Conservation (phyloP, 1,140 invertebrate genomes). For the Carcinoscorpius rotundicauda region DNA sequence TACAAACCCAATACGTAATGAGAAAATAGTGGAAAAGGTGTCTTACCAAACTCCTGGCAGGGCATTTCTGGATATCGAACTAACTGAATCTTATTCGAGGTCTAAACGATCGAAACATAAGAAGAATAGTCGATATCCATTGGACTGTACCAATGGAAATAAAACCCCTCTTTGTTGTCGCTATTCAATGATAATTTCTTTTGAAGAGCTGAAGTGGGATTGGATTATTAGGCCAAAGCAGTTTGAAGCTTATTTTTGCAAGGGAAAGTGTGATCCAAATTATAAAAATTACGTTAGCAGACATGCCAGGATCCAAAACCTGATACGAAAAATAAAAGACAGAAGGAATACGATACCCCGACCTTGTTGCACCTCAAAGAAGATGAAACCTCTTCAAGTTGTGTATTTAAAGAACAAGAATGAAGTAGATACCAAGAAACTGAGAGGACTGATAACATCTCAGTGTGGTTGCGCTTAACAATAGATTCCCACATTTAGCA, state of each 20-base stretch:
- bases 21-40: too few relatives aligned
- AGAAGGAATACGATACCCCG: conserved; percentile 7
- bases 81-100: too few relatives aligned
- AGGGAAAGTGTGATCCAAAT: conserved; percentile 49
- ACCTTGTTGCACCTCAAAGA: conserved; percentile 21
- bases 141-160: conserved; percentile 3
- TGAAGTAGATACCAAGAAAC: too few relatives aligned
- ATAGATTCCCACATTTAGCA: too few relatives aligned
- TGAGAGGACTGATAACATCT: too few relatives aligned
- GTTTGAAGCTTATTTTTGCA: conserved; percentile 73
- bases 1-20: too few relatives aligned
- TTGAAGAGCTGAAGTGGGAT: conserved; percentile 73
- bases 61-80: too few relatives aligned
- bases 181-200: conserved; percentile 65
- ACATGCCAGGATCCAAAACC: conserved; percentile 28
- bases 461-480: too few relatives aligned
- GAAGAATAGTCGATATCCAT: too few relatives aligned
- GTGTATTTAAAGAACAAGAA: too few relatives aligned
- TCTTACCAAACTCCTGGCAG: too few relatives aligned
- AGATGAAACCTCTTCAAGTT: conserved; percentile 15
- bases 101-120: too few relatives aligned
- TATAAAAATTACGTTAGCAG: conserved; percentile 29
- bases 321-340: conserved; percentile 25
- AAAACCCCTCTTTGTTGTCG: conserved; percentile 48
- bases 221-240: conserved; percentile 69